Conservation (phyloP, 2,797 vertebrate genomes). For the Lacerta agilis region DNA sequence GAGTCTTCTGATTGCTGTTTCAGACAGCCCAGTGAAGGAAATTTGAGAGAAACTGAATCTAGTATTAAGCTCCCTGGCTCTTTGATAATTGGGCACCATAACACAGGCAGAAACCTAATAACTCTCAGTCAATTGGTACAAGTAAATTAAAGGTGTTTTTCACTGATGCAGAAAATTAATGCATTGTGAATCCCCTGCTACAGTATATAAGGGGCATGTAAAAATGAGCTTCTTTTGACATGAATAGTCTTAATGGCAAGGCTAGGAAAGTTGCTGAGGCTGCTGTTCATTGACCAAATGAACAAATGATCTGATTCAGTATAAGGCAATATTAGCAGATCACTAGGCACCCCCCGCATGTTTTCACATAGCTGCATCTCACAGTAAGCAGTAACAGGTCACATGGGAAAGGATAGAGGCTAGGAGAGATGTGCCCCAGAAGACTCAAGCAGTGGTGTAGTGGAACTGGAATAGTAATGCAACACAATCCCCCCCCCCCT, state of each 20-base stretch:
- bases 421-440: neutral
- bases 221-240: conserved; percentile 12
- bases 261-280: too few species aligned
- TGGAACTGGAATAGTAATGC: too few species aligned
- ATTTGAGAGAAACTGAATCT: conserved; percentile 37
- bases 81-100: conserved; percentile 24
- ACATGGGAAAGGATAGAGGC: neutral
- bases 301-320: neutral
- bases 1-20: conserved; percentile 30
- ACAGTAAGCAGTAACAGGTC: neutral
- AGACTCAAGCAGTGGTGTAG: neutral
- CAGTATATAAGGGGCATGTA: conserved; percentile 26
- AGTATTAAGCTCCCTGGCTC: conserved; percentile 18
- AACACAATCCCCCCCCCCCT: too few species aligned
- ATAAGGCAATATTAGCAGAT: neutral
- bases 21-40: conserved; percentile 18
- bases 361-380: neutral
- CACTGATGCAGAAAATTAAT: neutral
- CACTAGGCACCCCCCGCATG: neutral
- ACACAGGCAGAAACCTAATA: conserved; percentile 9
- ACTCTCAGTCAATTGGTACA: conserved; percentile 19
- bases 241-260: neutral
- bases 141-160: conserved; percentile 46
- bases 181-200: neutral
- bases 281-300: neutral